These are phyloP conservation scores for Paelopatides confundens DNA, from an alignment of 53 echinoderm and acorn worm genomes.

Conservation along the genomic window DNA sequence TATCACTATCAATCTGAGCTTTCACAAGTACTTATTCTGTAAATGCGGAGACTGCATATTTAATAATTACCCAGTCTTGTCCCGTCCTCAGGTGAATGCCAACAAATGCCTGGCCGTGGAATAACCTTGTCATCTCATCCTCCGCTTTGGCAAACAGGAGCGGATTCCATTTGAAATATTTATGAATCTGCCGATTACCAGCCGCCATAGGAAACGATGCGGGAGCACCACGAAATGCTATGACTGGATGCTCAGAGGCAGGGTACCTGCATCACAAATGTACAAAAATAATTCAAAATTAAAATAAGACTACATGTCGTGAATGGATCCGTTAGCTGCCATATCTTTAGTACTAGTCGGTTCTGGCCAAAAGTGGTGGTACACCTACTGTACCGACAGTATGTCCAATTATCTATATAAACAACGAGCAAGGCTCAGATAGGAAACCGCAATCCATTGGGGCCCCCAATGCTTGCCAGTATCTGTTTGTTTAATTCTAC, in stretches of 20 bases:
- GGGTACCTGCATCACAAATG: constrained; percentile 70
- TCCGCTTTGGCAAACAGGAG: constrained; percentile 72
- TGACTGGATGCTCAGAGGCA: constrained; percentile 77
- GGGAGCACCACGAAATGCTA: constrained; percentile 90
- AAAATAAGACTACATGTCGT: too few species aligned
- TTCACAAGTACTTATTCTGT: not conserved
- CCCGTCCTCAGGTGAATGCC: constrained; percentile 94
- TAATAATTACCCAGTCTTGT: constrained; percentile 85
- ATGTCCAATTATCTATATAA: too few species aligned
- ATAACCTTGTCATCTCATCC: constrained; percentile 73
- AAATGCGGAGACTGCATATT: not conserved
- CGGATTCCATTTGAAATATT: constrained; percentile 78
- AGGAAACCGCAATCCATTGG: too few species aligned
- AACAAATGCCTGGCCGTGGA: constrained; percentile 77
- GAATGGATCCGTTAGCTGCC: too few species aligned
- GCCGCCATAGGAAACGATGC: constrained; percentile 68
- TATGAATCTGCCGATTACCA: constrained; percentile 78
- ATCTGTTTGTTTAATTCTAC: too few species aligned
- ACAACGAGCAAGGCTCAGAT: too few species aligned
- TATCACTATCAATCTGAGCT: too few species aligned
- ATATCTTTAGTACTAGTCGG: too few species aligned
- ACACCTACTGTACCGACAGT: too few species aligned
- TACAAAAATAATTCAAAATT: not conserved
- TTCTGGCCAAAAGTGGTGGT: too few species aligned
- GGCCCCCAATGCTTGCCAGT: too few species aligned